phyloP scores from a whole-genome alignment of 1,140 invertebrate genomes.

The Oscheius sp. region DNA sequence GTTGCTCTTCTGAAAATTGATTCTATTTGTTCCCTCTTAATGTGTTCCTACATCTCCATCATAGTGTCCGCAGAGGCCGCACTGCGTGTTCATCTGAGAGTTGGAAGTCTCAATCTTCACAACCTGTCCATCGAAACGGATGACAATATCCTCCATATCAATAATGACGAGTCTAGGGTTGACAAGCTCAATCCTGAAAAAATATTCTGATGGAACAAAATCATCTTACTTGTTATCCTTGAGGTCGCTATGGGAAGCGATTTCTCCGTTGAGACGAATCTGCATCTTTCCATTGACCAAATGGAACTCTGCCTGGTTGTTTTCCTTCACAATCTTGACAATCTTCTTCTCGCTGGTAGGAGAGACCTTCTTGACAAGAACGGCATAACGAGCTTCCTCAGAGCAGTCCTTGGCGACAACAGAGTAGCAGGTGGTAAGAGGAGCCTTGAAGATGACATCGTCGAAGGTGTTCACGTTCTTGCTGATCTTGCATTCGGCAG shows the following conservation, averaged over 20 bases:
- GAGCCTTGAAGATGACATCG: slow-evolving; percentile 27
- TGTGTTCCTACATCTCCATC: slow-evolving; percentile 20
- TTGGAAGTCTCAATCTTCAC: slow-evolving; percentile 40
- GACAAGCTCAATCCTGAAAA: slow-evolving; percentile 25
- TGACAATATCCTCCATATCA: slow-evolving; percentile 33
- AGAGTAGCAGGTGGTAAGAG: slow-evolving; percentile 45
- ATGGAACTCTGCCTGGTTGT: slow-evolving; percentile 11
- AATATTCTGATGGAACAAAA: not conserved
- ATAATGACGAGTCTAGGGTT: slow-evolving; percentile 21
- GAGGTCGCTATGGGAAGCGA: not conserved
- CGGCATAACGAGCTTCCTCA: slow-evolving; percentile 49
- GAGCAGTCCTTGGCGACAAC: slow-evolving; percentile 56
- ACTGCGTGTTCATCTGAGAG: slow-evolving; percentile 27
- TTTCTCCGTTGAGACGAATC: slow-evolving; percentile 26
- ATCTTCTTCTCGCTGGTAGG: slow-evolving; percentile 31
- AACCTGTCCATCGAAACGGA: slow-evolving; percentile 44
- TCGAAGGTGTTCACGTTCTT: slow-evolving; percentile 25
- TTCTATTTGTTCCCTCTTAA: not conserved
- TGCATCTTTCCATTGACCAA: not conserved
- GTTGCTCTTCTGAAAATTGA: slow-evolving; percentile 2
- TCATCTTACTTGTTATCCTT: slow-evolving; percentile 27
- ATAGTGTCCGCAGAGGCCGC: slow-evolving; percentile 42
- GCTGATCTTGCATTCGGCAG: slow-evolving; percentile 8
- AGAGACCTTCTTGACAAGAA: slow-evolving; percentile 36
- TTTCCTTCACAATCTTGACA: slow-evolving; percentile 39